Base-by-base conservation (phyloP, 2,888 invertebrate species). In the Orchesella flavescens region DNA sequence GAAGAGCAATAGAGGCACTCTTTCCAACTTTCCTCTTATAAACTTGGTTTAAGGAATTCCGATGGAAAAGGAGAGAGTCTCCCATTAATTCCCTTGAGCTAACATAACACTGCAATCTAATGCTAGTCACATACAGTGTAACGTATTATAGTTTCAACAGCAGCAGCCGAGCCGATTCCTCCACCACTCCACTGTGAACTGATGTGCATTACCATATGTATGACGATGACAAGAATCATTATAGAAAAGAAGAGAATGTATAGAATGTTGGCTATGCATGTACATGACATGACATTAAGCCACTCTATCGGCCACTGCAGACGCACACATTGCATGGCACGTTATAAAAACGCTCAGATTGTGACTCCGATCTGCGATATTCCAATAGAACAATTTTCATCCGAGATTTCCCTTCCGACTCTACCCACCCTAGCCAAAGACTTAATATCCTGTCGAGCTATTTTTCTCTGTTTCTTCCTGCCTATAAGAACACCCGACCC, bases 11-110 rank as follows among this genome's bases (percentile, higher is more conserved):
- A 76, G 23, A 59, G 53, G 34, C 55, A 24, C 12, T 59, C 34
- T 24, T 24, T 63, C 17, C 17, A 23, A 19, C 49, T 69, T 69
- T 66, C 34, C 55, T 57, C 66, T 46, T 55, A 55, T n/a, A 15
- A 66, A 78, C 63, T 72, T 61, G 34, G 34, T 34, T 34, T 34
- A n/a, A n/a, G 71, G 46, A 61, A 71, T 79, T 79, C 72, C 23
- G 53, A 79, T 72, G 80, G 74, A 69, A 81, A 75, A 69, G 34
- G 34, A 34, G 69, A 81, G 81, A 69, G 74, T 17, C 72, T 74
- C 59, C 73, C 76, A 76, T 82, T 76, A 82, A 82, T 82, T 82
- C 82, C 82, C 82, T 46, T 65, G 82, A 76, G 82, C 71, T 49
- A 76, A 71, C 65, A 34, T 34, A 34, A 34, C 34, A 34, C 34